These are phyloP conservation scores for Sarcophilus harrisii DNA, from an alignment of 2,797 vertebrate genomes.

Conservation along the genomic window DNA sequence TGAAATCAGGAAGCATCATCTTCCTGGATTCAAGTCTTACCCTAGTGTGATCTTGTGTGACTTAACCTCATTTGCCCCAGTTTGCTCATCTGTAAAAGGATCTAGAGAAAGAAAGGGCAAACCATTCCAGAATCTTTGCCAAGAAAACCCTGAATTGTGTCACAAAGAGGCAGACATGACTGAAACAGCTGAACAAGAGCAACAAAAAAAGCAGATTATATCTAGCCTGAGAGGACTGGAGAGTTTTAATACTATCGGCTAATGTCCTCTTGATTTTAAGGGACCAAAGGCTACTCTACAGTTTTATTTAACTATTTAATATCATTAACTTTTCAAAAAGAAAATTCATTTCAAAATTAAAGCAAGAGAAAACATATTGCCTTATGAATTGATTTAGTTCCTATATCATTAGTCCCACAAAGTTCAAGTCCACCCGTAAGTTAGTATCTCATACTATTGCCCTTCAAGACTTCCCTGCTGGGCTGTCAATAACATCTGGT, in stretches of 20 bases:
- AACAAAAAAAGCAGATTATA: background rate
- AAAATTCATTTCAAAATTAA: background rate
- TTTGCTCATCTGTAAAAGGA: background rate
- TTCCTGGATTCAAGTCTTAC: background rate
- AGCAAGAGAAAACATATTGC: background rate
- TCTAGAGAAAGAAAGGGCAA: background rate
- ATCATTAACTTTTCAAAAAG: background rate
- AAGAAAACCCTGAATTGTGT: background rate
- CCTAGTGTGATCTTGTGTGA: background rate
- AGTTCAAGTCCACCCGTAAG: background rate
- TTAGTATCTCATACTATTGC: background rate
- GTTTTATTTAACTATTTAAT: background rate
- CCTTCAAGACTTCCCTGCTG: background rate
- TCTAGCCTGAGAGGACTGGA: background rate
- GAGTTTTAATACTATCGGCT: background rate
- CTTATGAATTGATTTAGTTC: background rate
- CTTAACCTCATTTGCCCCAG: background rate
- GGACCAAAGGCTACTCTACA: background rate
- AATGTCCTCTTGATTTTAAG: background rate
- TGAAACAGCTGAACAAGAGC: background rate
- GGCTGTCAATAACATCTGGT: background rate
- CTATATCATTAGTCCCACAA: background rate
- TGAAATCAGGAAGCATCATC: background rate
- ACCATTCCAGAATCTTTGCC: background rate
- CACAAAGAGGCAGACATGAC: background rate